phyloP scores from a whole-genome alignment of 2,888 invertebrate species.

The Fragum sueziense region DNA sequence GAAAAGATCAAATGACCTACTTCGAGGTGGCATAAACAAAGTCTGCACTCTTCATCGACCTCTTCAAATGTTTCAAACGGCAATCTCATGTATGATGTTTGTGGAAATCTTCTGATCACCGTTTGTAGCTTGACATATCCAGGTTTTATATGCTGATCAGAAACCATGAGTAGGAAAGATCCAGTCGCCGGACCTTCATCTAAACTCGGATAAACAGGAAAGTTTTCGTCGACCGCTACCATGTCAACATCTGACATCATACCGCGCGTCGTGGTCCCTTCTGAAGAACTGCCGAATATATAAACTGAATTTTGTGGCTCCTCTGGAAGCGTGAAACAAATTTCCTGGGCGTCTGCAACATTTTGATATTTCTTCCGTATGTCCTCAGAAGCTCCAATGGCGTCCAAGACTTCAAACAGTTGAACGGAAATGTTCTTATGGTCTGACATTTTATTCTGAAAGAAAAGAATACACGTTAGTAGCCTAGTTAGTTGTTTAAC shows the following conservation, averaged over 20 bases:
- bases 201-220: not conserved
- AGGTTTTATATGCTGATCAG: not conserved
- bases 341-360: not conserved
- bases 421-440: not conserved
- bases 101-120: not conserved
- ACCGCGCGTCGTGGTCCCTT: conserved; percentile 4
- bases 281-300: conserved; percentile 1
- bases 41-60: not conserved
- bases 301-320: not conserved
- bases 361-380: not conserved
- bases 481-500: no score
- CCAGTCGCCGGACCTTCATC: not conserved
- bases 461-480: no score
- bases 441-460: not conserved
- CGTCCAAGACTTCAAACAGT: not conserved
- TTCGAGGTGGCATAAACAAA: not conserved
- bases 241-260: conserved; percentile 3
- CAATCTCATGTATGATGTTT: not conserved
- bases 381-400: not conserved
- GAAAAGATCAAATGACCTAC: not conserved
- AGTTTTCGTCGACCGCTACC: not conserved
- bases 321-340: not conserved
- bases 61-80: not conserved
- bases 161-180: not conserved
- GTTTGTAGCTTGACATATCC: conserved; percentile 1